A percentile compares a stretch with the other conserved stretches of the same genome.
Evolutionary conservation across 2,113 vertebrate species (phyloP).

Genomic region (Cyprinodon variegatus): DNA sequence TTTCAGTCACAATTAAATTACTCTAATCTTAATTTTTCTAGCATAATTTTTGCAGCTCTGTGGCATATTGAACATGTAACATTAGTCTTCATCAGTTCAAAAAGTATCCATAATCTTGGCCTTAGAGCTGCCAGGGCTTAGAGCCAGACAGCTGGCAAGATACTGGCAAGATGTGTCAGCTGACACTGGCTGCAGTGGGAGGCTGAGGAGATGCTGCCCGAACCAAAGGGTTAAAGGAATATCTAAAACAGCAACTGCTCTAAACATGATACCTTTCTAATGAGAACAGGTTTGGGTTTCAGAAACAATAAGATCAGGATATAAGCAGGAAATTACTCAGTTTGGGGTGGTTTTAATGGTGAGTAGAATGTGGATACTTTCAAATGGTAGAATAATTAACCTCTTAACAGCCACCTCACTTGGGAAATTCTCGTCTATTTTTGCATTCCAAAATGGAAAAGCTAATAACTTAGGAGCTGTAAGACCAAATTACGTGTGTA

Average conservation of each 20-base stretch:
- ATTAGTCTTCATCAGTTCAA: constrained; percentile 27
- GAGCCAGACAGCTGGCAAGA: constrained; percentile 50
- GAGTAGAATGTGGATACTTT: no score
- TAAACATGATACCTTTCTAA: constrained; percentile 12
- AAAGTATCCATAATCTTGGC: constrained; percentile 23
- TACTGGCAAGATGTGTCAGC: constrained; percentile 44
- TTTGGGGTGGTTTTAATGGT: neutral
- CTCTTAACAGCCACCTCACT: no score
- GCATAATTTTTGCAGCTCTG: constrained; percentile 10
- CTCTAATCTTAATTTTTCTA: neutral
- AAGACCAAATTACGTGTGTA: no score
- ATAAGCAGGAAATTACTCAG: neutral
- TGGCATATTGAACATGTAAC: constrained; percentile 28
- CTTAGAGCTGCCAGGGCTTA: neutral
- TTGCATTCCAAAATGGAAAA: no score
- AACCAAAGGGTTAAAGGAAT: constrained; percentile 27
- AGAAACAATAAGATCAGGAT: neutral
- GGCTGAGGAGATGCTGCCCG: neutral
- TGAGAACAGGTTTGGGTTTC: constrained; percentile 20
- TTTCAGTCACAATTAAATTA: neutral
- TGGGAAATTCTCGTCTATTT: no score
- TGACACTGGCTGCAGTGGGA: constrained; percentile 24
- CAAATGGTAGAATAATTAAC: no score
- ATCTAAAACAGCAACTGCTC: constrained; percentile 1
- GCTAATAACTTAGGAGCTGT: no score